Evolutionary conservation across 2,797 vertebrate species (phyloP), one percentile per base, ranked within the genome.

Genomic region (Hyperoplus immaculatus): DNA sequence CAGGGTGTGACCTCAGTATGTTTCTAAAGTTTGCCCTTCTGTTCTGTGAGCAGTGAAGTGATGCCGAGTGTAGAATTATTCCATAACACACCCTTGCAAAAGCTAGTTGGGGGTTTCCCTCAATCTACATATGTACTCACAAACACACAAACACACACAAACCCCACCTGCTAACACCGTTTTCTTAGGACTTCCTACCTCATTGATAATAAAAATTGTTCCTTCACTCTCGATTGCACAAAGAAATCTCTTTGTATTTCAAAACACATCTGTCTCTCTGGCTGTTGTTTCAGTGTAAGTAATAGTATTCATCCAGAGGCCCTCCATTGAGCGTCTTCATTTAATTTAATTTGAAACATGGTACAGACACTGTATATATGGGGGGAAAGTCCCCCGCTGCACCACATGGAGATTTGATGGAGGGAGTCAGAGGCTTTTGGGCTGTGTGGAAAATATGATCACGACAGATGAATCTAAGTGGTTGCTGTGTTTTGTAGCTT

Each of bases 121-220:
- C 38, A 6, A 7, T 38, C 8, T 29, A 8, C 36, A 46, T 49
- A 13, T 3, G 12, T 15, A 49, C 38, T n/a, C 15, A 69, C 47
- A 14, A 29, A 29, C 29, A 29, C 29, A 29, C 51, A 18, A 43
- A 18, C 69, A 64, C 56, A 58, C 6, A 75, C 29, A 13, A 6
- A 11, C 55, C 55, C 61, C 83, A 81, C 58, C 83, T 87, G 81
- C 85, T 84, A 56, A 57, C 65, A 3, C 53, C 13, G 36, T 84
- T 84, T 77, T 59, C 29, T 69, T 54, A 64, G 41, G 59, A 88
- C 83, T 93, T 93, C 92, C 93, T 93, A 88, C 88, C 85, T 76
- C 69, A 49, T 58, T 72, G 5, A 43, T 38, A 6, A n/a, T 67
- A 0, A 10, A 0, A 36, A 58, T 50, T 11, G 56, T n/a, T 47